Percentiles rank a stretch among this genome's conserved stretches.
Evolutionary conservation across 1,140 invertebrate genomes (phyloP).

Genomic region (Solenopsis fugax): DNA sequence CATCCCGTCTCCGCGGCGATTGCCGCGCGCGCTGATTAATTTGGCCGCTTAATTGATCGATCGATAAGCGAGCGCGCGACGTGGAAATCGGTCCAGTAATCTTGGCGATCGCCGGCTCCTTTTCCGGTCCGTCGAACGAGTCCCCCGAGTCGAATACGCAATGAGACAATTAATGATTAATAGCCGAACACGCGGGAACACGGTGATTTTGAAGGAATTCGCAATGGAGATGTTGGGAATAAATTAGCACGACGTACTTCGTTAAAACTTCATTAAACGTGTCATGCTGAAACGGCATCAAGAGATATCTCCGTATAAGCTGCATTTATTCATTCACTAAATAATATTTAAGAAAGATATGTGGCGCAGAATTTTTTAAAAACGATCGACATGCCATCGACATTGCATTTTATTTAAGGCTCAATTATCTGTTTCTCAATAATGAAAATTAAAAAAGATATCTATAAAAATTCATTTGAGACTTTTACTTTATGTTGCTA

Average conservation of each 20-base stretch:
- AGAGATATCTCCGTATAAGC: not conserved
- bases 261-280: slow-evolving; percentile 35
- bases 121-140: slow-evolving; percentile 19
- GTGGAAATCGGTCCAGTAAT: slow-evolving; percentile 30
- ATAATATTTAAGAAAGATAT: not conserved
- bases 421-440: not conserved
- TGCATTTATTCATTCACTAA: not conserved
- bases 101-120: not conserved
- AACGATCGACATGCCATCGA: not conserved
- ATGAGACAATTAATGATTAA: slow-evolving; percentile 56
- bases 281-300: not conserved
- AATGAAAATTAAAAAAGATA: not conserved
- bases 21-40: slow-evolving; percentile 58
- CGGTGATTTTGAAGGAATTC: slow-evolving; percentile 20
- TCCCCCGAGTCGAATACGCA: slow-evolving; percentile 42
- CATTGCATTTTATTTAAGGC: not conserved
- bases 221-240: slow-evolving; percentile 18
- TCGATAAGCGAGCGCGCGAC: slow-evolving; percentile 60
- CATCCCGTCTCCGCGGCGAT: not conserved
- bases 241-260: slow-evolving; percentile 21
- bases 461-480: not conserved
- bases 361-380: not conserved
- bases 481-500: not conserved
- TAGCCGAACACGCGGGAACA: not conserved
- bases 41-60: slow-evolving; percentile 64